phyloP scores from a whole-genome alignment of 2,797 vertebrate species.

The Aselliscus stoliczkanus region DNA sequence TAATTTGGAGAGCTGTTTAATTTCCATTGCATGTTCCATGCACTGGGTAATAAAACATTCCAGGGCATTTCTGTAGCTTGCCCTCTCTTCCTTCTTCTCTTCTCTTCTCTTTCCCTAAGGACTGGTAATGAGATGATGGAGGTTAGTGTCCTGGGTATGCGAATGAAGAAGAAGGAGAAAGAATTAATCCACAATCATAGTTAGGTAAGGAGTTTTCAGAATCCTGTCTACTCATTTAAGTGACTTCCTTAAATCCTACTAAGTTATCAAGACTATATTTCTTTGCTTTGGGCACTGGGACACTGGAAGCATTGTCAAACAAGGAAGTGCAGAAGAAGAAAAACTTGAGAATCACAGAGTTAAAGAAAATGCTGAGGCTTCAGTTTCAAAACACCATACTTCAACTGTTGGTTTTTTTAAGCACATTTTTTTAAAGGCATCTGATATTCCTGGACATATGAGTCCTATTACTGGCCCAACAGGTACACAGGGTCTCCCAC shows the following conservation, averaged over 20 bases:
- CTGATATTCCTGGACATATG: neutral
- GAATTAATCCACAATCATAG: neutral
- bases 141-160: neutral
- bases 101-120: neutral
- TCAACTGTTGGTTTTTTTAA: neutral
- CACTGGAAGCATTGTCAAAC: neutral
- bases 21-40: neutral
- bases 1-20: neutral
- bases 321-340: neutral
- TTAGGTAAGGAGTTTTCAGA: neutral
- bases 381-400: neutral
- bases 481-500: constrained; percentile 85
- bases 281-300: neutral
- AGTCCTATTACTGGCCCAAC: neutral
- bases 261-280: neutral
- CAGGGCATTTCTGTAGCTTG: neutral
- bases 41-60: neutral
- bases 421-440: neutral
- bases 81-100: neutral
- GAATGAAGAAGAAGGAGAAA: neutral
- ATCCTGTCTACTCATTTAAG: neutral
- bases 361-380: neutral
- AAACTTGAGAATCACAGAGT: neutral
- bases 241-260: neutral
- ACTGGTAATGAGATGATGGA: neutral